Evolutionary conservation across 1,140 invertebrate species (phyloP), one percentile per base, ranked within the genome.

Genomic region (Rhopalosiphum padi): DNA sequence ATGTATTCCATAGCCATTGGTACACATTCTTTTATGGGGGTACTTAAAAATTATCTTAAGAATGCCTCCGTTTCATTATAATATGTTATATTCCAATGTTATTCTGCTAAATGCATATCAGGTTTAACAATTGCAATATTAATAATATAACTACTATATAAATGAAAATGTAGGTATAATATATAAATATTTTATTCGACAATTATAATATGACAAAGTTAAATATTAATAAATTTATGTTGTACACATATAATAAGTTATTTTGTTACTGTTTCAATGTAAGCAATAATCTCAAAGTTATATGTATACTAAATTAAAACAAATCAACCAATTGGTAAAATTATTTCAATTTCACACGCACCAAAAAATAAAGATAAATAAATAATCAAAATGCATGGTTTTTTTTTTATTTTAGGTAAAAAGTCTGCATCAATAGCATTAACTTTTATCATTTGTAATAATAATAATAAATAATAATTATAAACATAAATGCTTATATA

Each of bases 1-100:
- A 60, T 60, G 53, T 41, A 90, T 90, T 90, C 35, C 35, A 90
- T 55, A 90, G 8, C 46, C 87, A 55, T 43, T 90, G 37, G 35
- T 90, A 60, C 15, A 88, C 3, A 43, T 60, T 60, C 0, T 60
- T 60, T 60, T 60, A 25, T 55, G 25, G 25, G 35, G 35, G 9
- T 90, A 41, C 23, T 41, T 22, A 37, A 89, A 51, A 51, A 37
- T 89, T 51, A 89, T 51, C 35, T 23, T 89, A 87, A 87, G 18
- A 48, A 87, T 87, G 46, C 43, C 86, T 87, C 22, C 9, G 11
- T 25, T 85, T 41, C 37, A 4, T 85, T 85, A 85, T 77, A 85
- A 43, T 85, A 85, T 85, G 5, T 77, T 18, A 77, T 77, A 77
- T 77, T n/a, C n/a, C 30, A 77, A 77, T 77, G 60, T 77, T 35